Conservation (phyloP, 2,888 invertebrate species). For the Spatulosminthurus flaviceps region DNA sequence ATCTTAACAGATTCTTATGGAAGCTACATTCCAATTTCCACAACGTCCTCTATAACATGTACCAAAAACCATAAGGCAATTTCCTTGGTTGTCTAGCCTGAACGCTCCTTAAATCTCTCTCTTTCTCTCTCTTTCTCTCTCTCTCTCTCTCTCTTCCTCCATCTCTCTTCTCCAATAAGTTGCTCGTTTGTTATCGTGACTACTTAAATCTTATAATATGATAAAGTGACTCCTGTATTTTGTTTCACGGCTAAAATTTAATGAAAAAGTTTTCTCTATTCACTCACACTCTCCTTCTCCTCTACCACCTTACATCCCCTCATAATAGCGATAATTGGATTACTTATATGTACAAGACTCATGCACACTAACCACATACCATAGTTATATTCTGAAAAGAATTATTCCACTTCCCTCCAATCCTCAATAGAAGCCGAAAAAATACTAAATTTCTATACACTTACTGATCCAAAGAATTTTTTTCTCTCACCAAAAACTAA, state of each 20-base stretch:
- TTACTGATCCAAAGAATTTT: background rate
- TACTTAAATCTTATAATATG: background rate
- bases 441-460: background rate
- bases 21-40: conserved; percentile 6
- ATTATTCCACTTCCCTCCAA: background rate
- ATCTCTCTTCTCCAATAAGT: background rate
- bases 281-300: conserved; percentile 18
- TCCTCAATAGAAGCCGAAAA: background rate
- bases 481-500: background rate
- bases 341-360: conserved; percentile 34
- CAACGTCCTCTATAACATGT: conserved; percentile 2
- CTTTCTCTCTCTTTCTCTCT: no score
- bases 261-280: conserved; percentile 42
- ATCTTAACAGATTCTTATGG: conserved; percentile 18
- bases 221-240: conserved; percentile 20
- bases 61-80: conserved; percentile 25
- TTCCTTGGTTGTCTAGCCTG: background rate
- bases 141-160: no score
- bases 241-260: conserved; percentile 39
- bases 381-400: background rate
- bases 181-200: background rate
- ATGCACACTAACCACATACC: background rate
- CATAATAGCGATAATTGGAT: conserved; percentile 46
- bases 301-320: background rate
- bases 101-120: background rate